Percentiles rank a stretch among this genome's conserved stretches.
Evolutionary conservation across 2,113 vertebrate genomes (phyloP).

Genomic region (Ia io): DNA sequence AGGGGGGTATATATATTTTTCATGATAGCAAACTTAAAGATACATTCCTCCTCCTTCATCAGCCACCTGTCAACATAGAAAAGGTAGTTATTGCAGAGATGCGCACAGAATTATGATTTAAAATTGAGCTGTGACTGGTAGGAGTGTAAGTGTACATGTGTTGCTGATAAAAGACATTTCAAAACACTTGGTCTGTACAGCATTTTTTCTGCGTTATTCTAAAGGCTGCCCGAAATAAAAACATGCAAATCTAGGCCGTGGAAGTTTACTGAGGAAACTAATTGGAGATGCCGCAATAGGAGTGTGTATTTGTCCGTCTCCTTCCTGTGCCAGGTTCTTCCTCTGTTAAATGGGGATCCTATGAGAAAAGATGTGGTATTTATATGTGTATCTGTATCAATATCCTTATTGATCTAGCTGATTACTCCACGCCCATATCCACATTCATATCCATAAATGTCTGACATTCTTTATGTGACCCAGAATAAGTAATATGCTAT

Average conservation of each 20-base stretch:
- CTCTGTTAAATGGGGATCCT: background rate
- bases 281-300: background rate
- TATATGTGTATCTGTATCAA: background rate
- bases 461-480: background rate
- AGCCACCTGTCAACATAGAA: constrained; percentile 78
- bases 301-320: background rate
- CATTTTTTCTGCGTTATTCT: constrained; percentile 43
- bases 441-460: background rate
- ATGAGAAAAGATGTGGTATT: background rate
- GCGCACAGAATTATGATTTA: constrained; percentile 51
- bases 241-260: background rate
- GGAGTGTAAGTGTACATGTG: constrained; percentile 56
- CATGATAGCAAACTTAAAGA: constrained; percentile 77
- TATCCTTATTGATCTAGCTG: background rate
- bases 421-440: too few relatives aligned
- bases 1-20: constrained; percentile 54
- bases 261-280: background rate
- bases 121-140: constrained; percentile 60
- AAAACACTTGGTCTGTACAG: constrained; percentile 43
- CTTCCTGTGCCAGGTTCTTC: background rate
- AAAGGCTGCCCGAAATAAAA: background rate
- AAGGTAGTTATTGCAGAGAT: constrained; percentile 49
- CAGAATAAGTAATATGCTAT: background rate
- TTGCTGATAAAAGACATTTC: constrained; percentile 42
- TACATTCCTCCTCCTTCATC: constrained; percentile 58